These are phyloP conservation scores for Linyphia triangularis DNA, from an alignment of 2,888 invertebrate genomes.

Conservation along the genomic window DNA sequence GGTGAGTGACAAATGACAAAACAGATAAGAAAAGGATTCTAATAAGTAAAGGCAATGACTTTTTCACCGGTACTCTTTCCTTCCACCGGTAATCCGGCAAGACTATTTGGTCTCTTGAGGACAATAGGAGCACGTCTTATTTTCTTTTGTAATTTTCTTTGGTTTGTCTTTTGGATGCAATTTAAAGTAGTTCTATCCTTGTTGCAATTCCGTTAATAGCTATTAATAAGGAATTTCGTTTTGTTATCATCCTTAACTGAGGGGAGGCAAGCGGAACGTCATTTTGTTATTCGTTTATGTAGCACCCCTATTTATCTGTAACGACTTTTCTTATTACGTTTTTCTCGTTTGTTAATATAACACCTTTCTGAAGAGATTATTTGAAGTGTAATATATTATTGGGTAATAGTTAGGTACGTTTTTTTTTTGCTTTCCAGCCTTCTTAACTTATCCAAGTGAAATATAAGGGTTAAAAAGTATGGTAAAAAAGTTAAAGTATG, in stretches of 20 bases:
- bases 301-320: too few relatives aligned
- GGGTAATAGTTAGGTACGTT: too few relatives aligned
- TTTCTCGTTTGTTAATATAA: too few relatives aligned
- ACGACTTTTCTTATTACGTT: too few relatives aligned
- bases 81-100: background rate
- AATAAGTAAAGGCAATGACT: background rate
- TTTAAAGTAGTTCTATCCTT: background rate
- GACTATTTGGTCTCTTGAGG: constrained; percentile 8
- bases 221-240: background rate
- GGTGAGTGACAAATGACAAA: background rate
- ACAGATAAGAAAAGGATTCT: background rate
- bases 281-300: background rate
- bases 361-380: too few relatives aligned
- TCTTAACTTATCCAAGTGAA: too few relatives aligned
- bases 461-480: too few relatives aligned
- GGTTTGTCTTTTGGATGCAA: background rate
- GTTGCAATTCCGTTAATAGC: background rate
- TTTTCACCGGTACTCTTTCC: background rate
- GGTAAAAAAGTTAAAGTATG: too few relatives aligned
- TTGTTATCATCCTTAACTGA: background rate
- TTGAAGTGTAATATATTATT: too few relatives aligned
- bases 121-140: constrained; percentile 8
- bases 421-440: too few relatives aligned
- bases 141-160: constrained; percentile 14
- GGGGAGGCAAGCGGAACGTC: background rate